Evolutionary conservation across 1,140 invertebrate genomes (phyloP), one percentile per base, ranked within the genome.

Genomic region (Dolichoris vasculosae): DNA sequence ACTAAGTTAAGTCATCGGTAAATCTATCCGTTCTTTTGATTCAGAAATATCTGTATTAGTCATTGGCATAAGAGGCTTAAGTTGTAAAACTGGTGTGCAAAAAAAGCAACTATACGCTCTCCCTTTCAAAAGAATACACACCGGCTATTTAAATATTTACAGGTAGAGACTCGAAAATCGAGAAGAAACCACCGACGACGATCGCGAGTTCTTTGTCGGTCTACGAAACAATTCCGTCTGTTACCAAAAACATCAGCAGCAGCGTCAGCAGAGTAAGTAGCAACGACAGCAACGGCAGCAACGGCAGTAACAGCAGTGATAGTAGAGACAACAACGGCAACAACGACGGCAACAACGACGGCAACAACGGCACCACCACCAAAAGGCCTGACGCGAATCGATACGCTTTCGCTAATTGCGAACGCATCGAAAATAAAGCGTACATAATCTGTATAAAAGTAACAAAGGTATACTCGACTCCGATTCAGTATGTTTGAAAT

Each of bases 351-450:
- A 30, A 23, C 15, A 35, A 7, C 35, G 71, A 26, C 40, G 35
- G 9, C 71, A 40, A n/a, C 20, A 55, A 17, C 51, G 30, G 8
- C n/a, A 6, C 26, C n/a, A 63, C 3, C 26, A 35, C 35, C 0
- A 63, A 79, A 43, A 59, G 32, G 55, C 23, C 40, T 43, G 11
- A 11, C 46, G 17, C 32, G 7, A 63, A 63, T 63, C 32, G 69
- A 83, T 78, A 78, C 43, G 63, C 76, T 71, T 84, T 84, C 63
- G 59, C 76, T 73, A 71, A 84, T 84, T 79, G 76, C 23, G 40
- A 59, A 73, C 76, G 13, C 43, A 51, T 69, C 9, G 59, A 77
- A 67, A 76, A 59, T 59, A 59, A 59, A 59, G 23, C 20, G 9
- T 59, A 26, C 23, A 59, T 59, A 75, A 76, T 83, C 51, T 83